Evolutionary conservation across 2,888 invertebrate genomes (phyloP).

Genomic region (Limenitis camilla): DNA sequence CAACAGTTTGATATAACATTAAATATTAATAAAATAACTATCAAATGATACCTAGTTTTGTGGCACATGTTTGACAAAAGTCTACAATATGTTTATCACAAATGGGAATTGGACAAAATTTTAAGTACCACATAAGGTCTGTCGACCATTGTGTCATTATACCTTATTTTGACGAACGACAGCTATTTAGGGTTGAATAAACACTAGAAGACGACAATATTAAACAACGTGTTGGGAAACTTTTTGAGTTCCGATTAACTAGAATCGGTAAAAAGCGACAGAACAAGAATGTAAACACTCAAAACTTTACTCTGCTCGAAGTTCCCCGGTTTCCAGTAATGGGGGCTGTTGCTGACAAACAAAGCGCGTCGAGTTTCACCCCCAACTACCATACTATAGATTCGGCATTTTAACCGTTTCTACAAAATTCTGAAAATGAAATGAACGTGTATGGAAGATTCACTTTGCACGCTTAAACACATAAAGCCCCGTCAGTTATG

Average conservation of each 20-base stretch:
- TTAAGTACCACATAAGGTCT: no score
- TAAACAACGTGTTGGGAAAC: conserved; percentile 45
- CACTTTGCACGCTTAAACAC: conserved; percentile 30
- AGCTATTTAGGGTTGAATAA: conserved; percentile 52
- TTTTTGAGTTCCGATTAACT: conserved; percentile 61
- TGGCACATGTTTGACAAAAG: no score
- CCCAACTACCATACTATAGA: conserved; percentile 48
- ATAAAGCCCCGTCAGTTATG: conserved; percentile 33
- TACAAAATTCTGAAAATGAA: conserved; percentile 47
- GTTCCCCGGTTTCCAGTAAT: conserved; percentile 50
- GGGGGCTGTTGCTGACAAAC: conserved; percentile 64
- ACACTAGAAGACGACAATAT: conserved; percentile 53
- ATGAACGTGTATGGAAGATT: conserved; percentile 54
- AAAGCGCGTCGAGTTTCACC: conserved; percentile 38
- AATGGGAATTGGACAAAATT: no score
- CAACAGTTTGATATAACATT: no score
- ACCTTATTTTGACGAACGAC: conserved; percentile 14
- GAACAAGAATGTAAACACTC: conserved; percentile 72
- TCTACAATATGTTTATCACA: no score
- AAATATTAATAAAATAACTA: no score
- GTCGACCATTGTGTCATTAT: background rate
- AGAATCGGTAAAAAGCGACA: conserved; percentile 69
- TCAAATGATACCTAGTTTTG: no score
- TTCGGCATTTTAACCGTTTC: conserved; percentile 54
- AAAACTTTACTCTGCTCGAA: conserved; percentile 60